phyloP scores from a whole-genome alignment of 2,113 vertebrate species.

The Hippocampus barbouri region DNA sequence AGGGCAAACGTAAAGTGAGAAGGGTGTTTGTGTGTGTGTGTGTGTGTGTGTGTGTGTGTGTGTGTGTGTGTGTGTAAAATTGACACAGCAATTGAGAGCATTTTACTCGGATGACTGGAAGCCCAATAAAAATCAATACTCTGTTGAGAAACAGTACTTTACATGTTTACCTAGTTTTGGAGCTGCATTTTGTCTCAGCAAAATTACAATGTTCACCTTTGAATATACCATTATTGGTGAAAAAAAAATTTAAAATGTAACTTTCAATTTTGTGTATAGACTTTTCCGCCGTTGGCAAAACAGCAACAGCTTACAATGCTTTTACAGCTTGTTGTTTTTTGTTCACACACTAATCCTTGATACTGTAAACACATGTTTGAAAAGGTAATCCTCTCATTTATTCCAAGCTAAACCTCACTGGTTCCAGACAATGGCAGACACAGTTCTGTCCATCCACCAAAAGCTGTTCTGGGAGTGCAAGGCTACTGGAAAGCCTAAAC shows the following conservation, averaged over 20 bases:
- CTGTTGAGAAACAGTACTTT: neutral
- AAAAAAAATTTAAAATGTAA: neutral
- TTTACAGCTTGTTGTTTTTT: slow-evolving; percentile 17
- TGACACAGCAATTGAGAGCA: too few relatives aligned
- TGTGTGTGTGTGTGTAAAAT: too few relatives aligned
- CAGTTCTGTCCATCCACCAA: slow-evolving; percentile 81
- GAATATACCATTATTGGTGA: neutral
- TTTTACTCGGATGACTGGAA: too few relatives aligned
- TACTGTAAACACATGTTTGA: slow-evolving; percentile 46
- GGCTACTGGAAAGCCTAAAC: slow-evolving; percentile 89
- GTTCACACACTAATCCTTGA: slow-evolving; percentile 25
- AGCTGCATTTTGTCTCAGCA: too few relatives aligned
- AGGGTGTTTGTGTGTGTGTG: too few relatives aligned
- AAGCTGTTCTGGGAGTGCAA: slow-evolving; percentile 88
- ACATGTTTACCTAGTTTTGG: too few relatives aligned
- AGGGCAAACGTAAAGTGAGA: too few relatives aligned
- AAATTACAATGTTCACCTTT: neutral
- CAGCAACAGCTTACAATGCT: neutral
- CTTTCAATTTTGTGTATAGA: neutral
- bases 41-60: too few relatives aligned
- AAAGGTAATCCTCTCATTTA: slow-evolving; percentile 47
- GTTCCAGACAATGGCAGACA: slow-evolving; percentile 81
- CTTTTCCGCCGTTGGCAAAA: neutral
- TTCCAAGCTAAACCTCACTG: slow-evolving; percentile 89
- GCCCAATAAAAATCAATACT: neutral